Evolutionary conservation across 92 coral and sea anemone genomes (phyloP), one percentile per base, ranked within the genome.

Genomic region (Bergia puertoricense): DNA sequence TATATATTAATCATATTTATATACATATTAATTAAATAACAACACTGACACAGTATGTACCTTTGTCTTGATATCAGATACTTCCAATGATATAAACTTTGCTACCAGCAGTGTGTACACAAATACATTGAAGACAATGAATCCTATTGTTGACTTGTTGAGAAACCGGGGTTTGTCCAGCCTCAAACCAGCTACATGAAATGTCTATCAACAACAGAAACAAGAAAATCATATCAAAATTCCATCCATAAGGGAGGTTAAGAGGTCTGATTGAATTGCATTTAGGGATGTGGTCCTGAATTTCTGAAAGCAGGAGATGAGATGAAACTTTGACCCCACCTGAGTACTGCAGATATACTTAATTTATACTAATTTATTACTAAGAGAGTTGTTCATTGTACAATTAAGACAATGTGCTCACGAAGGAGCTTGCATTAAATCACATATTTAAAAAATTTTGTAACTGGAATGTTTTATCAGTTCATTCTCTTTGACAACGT

Each of bases 111-210:
- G 89, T 16, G 94, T 2, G 74, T 94, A 95, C 30, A 95, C 89
- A 74, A 97, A 93, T 8, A 81, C 89, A 81, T 97, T 97, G 83
- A 97, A 95, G 22, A 89, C 45, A 50, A 92, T 81, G 79, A 93
- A 95, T 13, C 92, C 96, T 80, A 91, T 72, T 8, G 93, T 86
- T 43, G 99, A 97, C 79, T 97, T 95, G 93, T 84, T 97, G 82
- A 97, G 97, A 85, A 97, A 97, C 39, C 95, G 90, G 14, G 98
- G 98, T 88, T 92, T 91, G 89, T 97, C 99, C n/a, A 94, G 88
- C 16, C 90, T 93, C 81, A 96, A 90, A 15, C 98, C 99, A 80
- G 90, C 93, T 45, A 97, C 94, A 80, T 97, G 99, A 90, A 97
- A 97, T 76, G 97, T 94, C 99, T 96, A 87, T 16, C 48, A 83